Conservation (phyloP, 2,888 invertebrate species). For the Lithophane semibrunnea region DNA sequence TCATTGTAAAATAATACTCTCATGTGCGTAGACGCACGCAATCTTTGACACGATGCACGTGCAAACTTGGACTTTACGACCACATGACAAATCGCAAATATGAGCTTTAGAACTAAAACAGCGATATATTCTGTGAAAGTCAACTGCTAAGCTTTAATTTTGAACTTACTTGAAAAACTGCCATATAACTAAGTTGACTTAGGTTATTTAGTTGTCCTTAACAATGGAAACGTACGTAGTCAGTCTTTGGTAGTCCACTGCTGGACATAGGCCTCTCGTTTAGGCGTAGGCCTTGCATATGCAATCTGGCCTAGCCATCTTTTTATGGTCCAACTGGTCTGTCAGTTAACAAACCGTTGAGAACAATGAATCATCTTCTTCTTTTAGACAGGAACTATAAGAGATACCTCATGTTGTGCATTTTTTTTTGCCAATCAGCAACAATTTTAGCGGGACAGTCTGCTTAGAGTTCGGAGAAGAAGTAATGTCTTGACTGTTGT, state of each 20-base stretch:
- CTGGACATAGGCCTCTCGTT: background rate
- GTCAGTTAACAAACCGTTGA: background rate
- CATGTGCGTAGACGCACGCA: constrained; percentile 66
- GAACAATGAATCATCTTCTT: background rate
- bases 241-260: background rate
- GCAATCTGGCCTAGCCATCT: background rate
- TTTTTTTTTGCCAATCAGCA: background rate
- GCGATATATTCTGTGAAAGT: background rate
- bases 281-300: background rate
- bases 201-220: background rate
- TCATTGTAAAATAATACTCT: constrained; percentile 69
- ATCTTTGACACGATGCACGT: constrained; percentile 59
- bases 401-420: background rate
- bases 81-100: constrained; percentile 24
- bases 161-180: background rate
- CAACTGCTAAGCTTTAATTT: background rate
- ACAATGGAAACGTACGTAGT: background rate
- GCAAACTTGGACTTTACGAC: constrained; percentile 42
- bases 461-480: background rate
- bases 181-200: too few species aligned
- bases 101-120: constrained; percentile 3
- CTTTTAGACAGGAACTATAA: background rate
- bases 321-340: background rate
- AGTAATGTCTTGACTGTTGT: background rate
- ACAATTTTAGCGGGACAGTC: background rate